Evolutionary conservation across 2,888 invertebrate species (phyloP).

Genomic region (Eilema depressum): DNA sequence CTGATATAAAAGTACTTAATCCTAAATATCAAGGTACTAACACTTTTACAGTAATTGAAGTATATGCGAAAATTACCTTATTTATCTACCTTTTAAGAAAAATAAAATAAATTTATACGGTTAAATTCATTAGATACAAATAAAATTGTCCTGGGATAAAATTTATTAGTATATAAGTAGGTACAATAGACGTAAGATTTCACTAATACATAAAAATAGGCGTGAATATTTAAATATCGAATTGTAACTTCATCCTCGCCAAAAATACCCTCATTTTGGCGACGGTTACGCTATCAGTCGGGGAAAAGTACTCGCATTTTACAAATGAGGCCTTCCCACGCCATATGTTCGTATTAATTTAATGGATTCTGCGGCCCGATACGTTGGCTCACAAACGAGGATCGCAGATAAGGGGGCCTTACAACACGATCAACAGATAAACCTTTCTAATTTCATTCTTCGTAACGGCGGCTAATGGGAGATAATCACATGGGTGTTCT

Average conservation of each 20-base stretch:
- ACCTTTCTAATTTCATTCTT: constrained; percentile 1
- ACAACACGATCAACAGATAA: constrained; percentile 14
- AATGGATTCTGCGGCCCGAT: constrained; percentile 36
- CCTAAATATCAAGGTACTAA: too few species aligned
- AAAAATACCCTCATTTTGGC: constrained; percentile 12
- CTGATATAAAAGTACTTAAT: too few species aligned
- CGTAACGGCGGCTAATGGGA: neutral
- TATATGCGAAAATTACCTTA: too few species aligned
- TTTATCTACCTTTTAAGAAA: too few species aligned
- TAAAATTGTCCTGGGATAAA: neutral
- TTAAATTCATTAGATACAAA: too few species aligned
- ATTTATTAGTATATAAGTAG: too few species aligned
- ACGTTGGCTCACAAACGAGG: constrained; percentile 28
- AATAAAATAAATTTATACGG: too few species aligned
- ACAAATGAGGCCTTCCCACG: constrained; percentile 13
- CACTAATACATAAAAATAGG: neutral
- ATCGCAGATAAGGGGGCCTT: constrained; percentile 21
- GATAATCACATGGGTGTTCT: neutral
- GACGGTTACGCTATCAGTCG: constrained; percentile 1
- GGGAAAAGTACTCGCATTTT: constrained; percentile 9
- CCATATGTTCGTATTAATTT: constrained; percentile 38
- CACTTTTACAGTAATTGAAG: too few species aligned
- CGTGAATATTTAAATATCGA: constrained; percentile 3
- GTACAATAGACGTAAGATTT: neutral
- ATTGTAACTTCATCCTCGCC: neutral